Evolutionary conservation across 2,113 vertebrate species (phyloP).

Genomic region (Chunga burmeisteri): DNA sequence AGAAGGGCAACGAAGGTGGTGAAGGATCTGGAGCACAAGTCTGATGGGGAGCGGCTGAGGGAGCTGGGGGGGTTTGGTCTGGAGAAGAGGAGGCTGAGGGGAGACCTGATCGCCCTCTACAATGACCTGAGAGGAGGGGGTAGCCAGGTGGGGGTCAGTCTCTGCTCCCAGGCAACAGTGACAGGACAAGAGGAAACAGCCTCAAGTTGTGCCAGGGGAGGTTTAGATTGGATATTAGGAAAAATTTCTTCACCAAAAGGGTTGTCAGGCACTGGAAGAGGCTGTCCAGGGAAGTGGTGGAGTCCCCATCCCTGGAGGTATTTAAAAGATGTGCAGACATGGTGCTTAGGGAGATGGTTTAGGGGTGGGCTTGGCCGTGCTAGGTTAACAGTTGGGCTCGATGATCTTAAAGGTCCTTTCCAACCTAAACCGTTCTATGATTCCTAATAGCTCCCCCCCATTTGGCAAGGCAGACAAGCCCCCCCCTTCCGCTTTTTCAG

Average conservation of each 20-base stretch:
- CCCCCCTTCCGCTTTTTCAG: neutral
- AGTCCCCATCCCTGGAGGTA: neutral
- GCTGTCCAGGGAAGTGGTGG: neutral
- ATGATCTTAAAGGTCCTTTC: neutral
- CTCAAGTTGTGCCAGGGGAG: neutral
- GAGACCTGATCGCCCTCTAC: neutral
- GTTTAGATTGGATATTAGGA: neutral
- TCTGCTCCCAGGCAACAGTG: neutral
- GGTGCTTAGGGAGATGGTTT: neutral
- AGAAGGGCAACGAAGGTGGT: no score
- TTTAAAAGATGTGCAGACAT: neutral
- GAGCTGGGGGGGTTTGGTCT: neutral
- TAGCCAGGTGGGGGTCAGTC: neutral
- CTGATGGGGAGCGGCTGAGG: no score
- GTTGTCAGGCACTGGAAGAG: neutral
- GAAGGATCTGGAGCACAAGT: no score
- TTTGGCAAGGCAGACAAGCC: neutral
- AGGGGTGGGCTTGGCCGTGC: neutral
- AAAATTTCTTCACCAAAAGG: neutral
- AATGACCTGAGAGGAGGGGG: neutral
- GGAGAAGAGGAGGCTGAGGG: neutral
- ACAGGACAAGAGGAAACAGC: neutral
- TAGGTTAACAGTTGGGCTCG: neutral
- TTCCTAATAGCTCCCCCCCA: neutral
- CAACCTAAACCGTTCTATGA: neutral